Conservation (phyloP, 2,888 invertebrate species). For the Eilema griseolum region DNA sequence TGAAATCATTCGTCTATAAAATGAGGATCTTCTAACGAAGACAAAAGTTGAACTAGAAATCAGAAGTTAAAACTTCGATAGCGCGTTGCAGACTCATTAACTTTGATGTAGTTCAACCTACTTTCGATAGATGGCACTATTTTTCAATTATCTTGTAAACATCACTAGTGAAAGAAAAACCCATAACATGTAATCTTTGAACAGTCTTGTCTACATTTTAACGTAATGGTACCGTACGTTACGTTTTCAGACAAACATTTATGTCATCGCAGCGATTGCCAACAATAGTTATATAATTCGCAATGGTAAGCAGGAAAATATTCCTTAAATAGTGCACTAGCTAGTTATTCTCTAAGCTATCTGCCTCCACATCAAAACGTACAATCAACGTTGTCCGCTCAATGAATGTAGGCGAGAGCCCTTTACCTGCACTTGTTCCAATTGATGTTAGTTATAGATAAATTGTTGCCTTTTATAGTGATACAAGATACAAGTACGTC, state of each 20-base stretch:
- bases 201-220: background rate
- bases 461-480: constrained; percentile 29
- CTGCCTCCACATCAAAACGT: constrained; percentile 17
- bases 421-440: constrained; percentile 43
- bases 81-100: background rate
- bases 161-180: no score
- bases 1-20: background rate
- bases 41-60: background rate
- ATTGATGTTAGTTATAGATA: constrained; percentile 35
- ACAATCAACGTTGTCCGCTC: constrained; percentile 40
- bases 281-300: constrained; percentile 22
- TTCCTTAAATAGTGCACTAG: constrained; percentile 21
- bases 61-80: background rate
- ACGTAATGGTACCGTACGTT: background rate
- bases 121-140: background rate
- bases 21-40: no score
- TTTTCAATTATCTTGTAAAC: no score
- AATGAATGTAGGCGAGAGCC: constrained; percentile 32
- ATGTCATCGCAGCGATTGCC: constrained; percentile 18
- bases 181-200: no score
- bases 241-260: background rate
- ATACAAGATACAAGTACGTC: background rate
- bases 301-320: constrained; percentile 14
- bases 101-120: background rate
- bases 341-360: constrained; percentile 20